These are phyloP conservation scores for Netelia virgata DNA, from an alignment of 2,888 invertebrate genomes.

Conservation along the genomic window DNA sequence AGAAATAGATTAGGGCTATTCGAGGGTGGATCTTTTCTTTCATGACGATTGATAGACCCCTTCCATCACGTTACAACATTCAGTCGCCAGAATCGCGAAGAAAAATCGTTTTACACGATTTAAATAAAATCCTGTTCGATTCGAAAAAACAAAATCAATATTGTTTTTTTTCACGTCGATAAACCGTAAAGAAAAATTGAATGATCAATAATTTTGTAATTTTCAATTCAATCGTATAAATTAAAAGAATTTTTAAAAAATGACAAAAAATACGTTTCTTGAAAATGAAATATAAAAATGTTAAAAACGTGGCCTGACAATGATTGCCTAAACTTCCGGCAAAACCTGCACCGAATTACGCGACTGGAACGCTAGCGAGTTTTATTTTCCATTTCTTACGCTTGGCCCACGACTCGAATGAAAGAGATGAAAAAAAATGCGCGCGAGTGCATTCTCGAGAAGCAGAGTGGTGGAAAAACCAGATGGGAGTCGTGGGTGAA, in stretches of 20 bases:
- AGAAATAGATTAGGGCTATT: slow-evolving; percentile 78
- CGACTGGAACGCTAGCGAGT: neutral
- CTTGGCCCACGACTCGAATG: neutral
- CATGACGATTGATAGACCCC: slow-evolving; percentile 78
- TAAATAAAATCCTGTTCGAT: neutral
- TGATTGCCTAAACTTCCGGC: too few relatives aligned
- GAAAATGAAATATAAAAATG: slow-evolving; percentile 63
- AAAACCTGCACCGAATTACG: too few relatives aligned
- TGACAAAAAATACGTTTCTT: slow-evolving; percentile 24
- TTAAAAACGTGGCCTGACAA: neutral
- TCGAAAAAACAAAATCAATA: neutral
- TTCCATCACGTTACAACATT: neutral
- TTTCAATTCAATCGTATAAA: too few relatives aligned
- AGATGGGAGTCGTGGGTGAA: slow-evolving; percentile 20
- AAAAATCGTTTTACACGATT: neutral
- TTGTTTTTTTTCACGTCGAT: neutral
- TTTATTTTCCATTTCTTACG: neutral
- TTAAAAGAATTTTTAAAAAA: neutral
- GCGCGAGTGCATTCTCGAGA: slow-evolving; percentile 6
- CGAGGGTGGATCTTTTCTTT: slow-evolving; percentile 69
- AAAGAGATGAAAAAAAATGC: slow-evolving; percentile 15
- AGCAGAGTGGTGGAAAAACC: slow-evolving; percentile 15
- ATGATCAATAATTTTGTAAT: too few relatives aligned
- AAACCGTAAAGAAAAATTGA: neutral
- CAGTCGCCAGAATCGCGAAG: slow-evolving; percentile 24